Base-by-base conservation (phyloP, 2,113 vertebrate genomes). In the Sebastes schlegelii region DNA sequence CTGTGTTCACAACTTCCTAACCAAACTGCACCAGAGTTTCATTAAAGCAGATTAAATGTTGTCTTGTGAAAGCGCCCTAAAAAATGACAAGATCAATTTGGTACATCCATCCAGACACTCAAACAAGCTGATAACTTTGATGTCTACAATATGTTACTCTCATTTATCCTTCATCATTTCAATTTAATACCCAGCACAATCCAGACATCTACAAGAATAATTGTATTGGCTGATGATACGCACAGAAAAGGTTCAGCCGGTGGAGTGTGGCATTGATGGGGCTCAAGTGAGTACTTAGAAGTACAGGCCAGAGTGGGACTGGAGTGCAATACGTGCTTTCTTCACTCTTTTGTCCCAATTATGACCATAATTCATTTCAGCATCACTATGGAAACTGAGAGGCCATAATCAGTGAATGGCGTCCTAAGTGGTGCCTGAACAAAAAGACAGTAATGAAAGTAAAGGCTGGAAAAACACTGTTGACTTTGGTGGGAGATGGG, bases 331-430 rank as follows among this genome's bases (percentile, higher is more conserved):
- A 48, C 68, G 71, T 26, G 45, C 46, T 73, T 80, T 78, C 62
- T 67, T 87, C 73, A 64, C 64, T 86, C 76, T 78, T 87, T 68
- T 75, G 46, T 65, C 68, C 65, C 65, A 72, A 92, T 91, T 92
- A 49, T 77, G 75, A 77, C 64, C 86, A 62, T 90, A 80, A 88
- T 87, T 84, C 61, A 84, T 86, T 79, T 74, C 85, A 77, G 71
- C 80, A 76, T 94, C 86, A 77, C 91, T 91, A 94, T 92, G 91
- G 93, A 86, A 92, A 94, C 92, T 82, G 83, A 91, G 89, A 87
- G 90, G 84, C 49, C 82, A 77, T 85, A 90, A 92, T 93, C 84
- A 92, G 69, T 1, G 40, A 65, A 70, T 58, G n/a, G 64, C 16
- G 3, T 49, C 48, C 40, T 85, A 82, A 93, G 86, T 88, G 82